These are phyloP conservation scores for Atethmia centrago DNA, from an alignment of 2,888 invertebrate genomes.

Conservation along the genomic window DNA sequence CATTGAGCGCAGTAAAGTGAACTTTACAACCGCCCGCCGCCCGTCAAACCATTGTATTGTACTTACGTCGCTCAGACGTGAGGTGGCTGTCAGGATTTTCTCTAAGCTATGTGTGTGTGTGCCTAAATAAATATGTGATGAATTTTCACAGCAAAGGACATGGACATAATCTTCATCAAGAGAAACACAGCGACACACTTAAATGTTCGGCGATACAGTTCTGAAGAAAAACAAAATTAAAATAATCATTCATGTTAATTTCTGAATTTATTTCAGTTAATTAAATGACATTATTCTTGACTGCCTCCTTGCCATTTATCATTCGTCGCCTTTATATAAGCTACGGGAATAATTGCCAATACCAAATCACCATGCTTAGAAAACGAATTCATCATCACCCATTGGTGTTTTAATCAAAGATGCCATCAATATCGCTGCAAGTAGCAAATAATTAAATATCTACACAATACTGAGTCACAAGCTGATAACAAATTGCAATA, in stretches of 20 bases:
- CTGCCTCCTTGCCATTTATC: background rate
- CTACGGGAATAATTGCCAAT: background rate
- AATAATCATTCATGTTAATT: slow-evolving; percentile 3
- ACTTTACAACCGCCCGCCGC: slow-evolving; percentile 56
- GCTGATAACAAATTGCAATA: slow-evolving; percentile 15
- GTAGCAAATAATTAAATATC: background rate
- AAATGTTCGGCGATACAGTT: background rate
- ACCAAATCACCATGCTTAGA: background rate
- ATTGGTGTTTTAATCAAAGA: background rate
- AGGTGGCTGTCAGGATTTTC: background rate
- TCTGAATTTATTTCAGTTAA: slow-evolving; percentile 36
- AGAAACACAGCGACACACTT: background rate
- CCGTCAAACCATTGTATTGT: slow-evolving; percentile 29
- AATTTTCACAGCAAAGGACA: background rate
- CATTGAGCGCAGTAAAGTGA: slow-evolving; percentile 58
- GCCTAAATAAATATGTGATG: background rate
- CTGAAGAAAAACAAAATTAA: slow-evolving; percentile 5
- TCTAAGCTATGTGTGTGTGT: background rate
- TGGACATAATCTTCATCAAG: background rate
- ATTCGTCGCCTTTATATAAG: background rate
- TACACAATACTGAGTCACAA: background rate
- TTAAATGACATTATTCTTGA: slow-evolving; percentile 12
- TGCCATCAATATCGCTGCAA: background rate
- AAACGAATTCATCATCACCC: background rate
- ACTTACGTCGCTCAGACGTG: slow-evolving; percentile 2